Evolutionary conservation across 2,797 vertebrate species (phyloP), one percentile per base, ranked within the genome.

Genomic region (Hippoglossus hippoglossus): DNA sequence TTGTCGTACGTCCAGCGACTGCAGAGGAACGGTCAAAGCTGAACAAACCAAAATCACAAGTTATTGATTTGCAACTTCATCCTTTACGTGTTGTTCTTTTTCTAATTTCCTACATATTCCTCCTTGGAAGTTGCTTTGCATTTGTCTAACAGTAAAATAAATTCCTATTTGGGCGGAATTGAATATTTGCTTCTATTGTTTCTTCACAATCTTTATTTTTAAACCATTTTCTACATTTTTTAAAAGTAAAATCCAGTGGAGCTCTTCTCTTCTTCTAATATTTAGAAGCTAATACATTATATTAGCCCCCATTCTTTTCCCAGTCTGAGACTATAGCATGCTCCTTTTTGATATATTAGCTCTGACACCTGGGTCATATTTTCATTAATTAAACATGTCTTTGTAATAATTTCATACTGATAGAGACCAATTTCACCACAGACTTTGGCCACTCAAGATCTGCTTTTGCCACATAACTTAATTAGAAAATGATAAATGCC

Each of bases 401-500:
- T 79, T 89, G 79, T 82, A 84, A 90, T 87, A 80, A 90, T 90
- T 88, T 83, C 74, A 53, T 60, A 67, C 79, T 67, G 84, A 91
- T 75, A 76, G 73, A 89, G 83, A 84, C 71, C 81, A 80, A 78
- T 90, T 88, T 83, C 67, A 57, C 69, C 68, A 34, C 78, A 79
- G 78, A 83, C 75, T 87, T 81, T 83, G 72, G 81, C 53, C 88
- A 83, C 75, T 75, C 79, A 80, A 84, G 81, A 88, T 84, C 78
- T 84, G 73, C 84, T 89, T 91, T 90, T 85, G 83, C 85, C 84
- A 82, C 85, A 65, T 84, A 75, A 84, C 85, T 91, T 92, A 91
- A 93, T 93, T 90, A 85, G 83, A 92, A 91, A 92, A 90, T 90
- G 90, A 92, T 90, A 82, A 92, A 93, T 91, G 84, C 64, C 77